Percentiles rank a stretch among this genome's conserved stretches.
These are phyloP conservation scores for Streblospio benedicti DNA, from an alignment of 1,140 invertebrate species.

Conservation along the genomic window DNA sequence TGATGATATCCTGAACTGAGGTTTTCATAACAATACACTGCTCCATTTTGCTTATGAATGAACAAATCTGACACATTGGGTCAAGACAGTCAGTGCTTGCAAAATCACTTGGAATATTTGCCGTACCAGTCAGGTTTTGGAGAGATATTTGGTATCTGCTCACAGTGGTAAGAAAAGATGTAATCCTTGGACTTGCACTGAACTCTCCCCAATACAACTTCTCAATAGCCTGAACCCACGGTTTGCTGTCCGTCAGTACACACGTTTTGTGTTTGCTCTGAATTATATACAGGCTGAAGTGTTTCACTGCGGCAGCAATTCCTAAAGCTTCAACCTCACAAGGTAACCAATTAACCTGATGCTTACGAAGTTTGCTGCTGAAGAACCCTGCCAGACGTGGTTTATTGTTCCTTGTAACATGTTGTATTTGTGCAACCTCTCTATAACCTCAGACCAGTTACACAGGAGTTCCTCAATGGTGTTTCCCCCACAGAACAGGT, in stretches of 20 bases:
- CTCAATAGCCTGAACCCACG: conserved; percentile 23
- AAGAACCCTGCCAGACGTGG: conserved; percentile 18
- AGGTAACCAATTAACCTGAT: conserved; percentile 21
- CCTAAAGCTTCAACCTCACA: conserved; percentile 23
- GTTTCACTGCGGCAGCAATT: conserved; percentile 20
- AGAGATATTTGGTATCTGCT: conserved; percentile 19
- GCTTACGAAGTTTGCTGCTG: conserved; percentile 16
- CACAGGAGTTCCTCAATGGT: neutral
- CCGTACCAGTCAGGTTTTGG: conserved; percentile 14
- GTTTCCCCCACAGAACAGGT: conserved; percentile 9
- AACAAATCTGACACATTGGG: conserved; percentile 4
- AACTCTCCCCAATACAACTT: conserved; percentile 24
- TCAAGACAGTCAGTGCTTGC: conserved; percentile 17
- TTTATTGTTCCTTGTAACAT: conserved; percentile 7
- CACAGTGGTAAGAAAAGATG: conserved; percentile 19
- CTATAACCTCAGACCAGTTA: neutral
- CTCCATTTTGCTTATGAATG: neutral
- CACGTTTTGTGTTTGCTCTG: conserved; percentile 14
- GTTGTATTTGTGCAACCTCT: neutral
- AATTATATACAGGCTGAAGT: conserved; percentile 21
- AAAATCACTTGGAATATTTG: conserved; percentile 20
- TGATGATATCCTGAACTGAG: neutral
- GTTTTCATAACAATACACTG: neutral
- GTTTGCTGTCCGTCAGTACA: conserved; percentile 23
- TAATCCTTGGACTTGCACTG: conserved; percentile 18